Conservation (phyloP, 2,888 invertebrate genomes). For the Leptothorax acervorum region DNA sequence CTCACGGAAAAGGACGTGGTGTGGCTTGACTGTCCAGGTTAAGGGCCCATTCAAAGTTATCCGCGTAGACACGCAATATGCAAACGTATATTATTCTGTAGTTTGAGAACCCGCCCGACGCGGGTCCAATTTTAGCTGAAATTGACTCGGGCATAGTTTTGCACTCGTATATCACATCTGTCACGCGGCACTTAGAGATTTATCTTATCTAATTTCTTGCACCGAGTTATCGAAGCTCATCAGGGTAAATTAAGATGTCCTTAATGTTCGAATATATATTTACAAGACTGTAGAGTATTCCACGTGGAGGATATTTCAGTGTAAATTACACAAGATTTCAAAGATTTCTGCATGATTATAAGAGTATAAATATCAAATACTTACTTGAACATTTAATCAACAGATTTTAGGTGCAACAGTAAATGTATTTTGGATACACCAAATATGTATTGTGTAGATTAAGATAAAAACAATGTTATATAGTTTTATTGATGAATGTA, state of each 20-base stretch:
- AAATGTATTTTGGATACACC: background rate
- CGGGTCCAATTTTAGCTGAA: conserved; percentile 60
- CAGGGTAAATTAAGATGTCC: conserved; percentile 35
- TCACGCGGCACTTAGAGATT: conserved; percentile 39
- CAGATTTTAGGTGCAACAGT: background rate
- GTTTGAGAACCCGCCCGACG: conserved; percentile 42
- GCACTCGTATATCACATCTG: conserved; percentile 44
- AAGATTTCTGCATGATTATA: background rate
- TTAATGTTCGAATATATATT: conserved; percentile 28
- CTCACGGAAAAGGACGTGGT: conserved; percentile 69
- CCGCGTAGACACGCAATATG: conserved; percentile 53
- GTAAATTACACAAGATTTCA: background rate
- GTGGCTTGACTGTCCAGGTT: conserved; percentile 54
- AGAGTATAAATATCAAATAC: background rate
- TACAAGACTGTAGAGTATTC: background rate
- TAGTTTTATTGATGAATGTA: background rate
- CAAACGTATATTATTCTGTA: conserved; percentile 59
- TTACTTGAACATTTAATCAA: no score
- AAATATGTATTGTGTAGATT: background rate
- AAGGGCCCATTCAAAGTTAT: conserved; percentile 62
- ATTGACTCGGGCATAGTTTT: conserved; percentile 62
- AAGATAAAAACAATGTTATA: background rate
- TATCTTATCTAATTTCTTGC: conserved; percentile 53
- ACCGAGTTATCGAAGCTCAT: conserved; percentile 43
- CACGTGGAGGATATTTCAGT: background rate